A percentile compares a stretch with the other conserved stretches of the same genome.
phyloP scores from a whole-genome alignment of 2,113 vertebrate species.

The Macquaria ambigua region DNA sequence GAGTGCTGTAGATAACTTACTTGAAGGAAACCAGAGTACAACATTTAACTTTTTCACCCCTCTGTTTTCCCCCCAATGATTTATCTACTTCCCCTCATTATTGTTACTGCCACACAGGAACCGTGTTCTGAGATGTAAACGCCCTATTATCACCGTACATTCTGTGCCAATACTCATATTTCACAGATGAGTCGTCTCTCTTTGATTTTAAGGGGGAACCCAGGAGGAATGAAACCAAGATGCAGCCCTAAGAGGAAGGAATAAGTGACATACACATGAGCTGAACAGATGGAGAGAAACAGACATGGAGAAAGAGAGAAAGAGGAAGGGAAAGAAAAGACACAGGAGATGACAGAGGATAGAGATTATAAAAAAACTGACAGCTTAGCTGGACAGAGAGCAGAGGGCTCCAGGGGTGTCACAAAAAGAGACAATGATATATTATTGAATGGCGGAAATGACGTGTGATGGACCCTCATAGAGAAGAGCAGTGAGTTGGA shows the following conservation, averaged over 20 bases:
- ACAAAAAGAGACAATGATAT: constrained; percentile 6
- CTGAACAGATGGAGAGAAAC: constrained; percentile 39
- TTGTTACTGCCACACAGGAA: constrained; percentile 41
- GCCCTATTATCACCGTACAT: constrained; percentile 48
- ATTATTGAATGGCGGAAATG: constrained; percentile 9
- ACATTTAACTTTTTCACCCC: constrained; percentile 45
- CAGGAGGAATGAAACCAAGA: constrained; percentile 54
- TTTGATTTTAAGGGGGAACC: constrained; percentile 60
- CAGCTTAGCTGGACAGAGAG: constrained; percentile 36
- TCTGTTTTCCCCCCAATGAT: constrained; percentile 9
- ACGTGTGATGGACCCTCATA: constrained; percentile 7
- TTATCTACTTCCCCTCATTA: constrained; percentile 54
- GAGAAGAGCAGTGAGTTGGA: constrained; percentile 4
- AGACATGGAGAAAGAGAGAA: background rate
- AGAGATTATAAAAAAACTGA: background rate
- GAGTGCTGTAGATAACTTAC: constrained; percentile 17
- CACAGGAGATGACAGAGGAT: constrained; percentile 4
- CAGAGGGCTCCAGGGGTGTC: background rate
- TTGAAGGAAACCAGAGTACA: constrained; percentile 52
- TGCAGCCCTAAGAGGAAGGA: constrained; percentile 28
- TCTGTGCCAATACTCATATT: constrained; percentile 56
- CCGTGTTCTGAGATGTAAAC: constrained; percentile 30
- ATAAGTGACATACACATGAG: constrained; percentile 17
- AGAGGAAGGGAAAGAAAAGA: background rate
- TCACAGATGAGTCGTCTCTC: constrained; percentile 64